Percentiles rank a stretch among this genome's conserved stretches.
These are phyloP conservation scores for Porites lobata DNA, from an alignment of 92 coral and sea anemone genomes.

Conservation along the genomic window DNA sequence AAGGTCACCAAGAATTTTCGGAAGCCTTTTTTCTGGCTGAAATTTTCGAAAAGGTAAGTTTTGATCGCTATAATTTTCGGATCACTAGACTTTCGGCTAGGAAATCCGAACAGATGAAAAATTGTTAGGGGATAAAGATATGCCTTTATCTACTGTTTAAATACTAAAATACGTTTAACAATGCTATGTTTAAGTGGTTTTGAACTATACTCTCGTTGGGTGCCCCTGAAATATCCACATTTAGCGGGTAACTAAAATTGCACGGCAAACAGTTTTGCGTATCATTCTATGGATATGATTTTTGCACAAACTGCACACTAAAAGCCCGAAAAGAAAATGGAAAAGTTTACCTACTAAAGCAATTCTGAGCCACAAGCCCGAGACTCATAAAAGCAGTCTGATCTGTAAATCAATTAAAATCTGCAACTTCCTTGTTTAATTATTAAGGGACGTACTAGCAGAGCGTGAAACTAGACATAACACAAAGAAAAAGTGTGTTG, in stretches of 20 bases:
- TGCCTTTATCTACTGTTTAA: too few relatives aligned
- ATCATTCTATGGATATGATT: background rate
- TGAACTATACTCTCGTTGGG: too few relatives aligned
- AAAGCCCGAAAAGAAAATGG: background rate
- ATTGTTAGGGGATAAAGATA: too few relatives aligned
- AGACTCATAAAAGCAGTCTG: background rate
- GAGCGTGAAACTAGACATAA: background rate
- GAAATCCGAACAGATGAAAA: too few relatives aligned
- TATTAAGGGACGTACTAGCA: background rate
- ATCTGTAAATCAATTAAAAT: background rate
- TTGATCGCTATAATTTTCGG: too few relatives aligned
- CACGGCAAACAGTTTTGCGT: background rate
- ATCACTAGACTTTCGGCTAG: too few relatives aligned
- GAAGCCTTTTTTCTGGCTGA: too few relatives aligned
- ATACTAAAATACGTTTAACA: too few relatives aligned
- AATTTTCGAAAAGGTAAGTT: too few relatives aligned
- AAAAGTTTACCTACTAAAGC: background rate
- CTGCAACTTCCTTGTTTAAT: background rate
- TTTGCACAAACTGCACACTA: background rate
- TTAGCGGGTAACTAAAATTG: background rate
- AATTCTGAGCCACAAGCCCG: background rate
- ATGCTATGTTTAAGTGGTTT: too few relatives aligned
- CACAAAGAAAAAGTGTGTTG: background rate
- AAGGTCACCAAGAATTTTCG: too few relatives aligned
- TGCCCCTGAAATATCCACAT: background rate